Percentiles rank a stretch among this genome's conserved stretches.
Conservation (phyloP, 2,113 vertebrate species). For the Scatophagus argus region DNA sequence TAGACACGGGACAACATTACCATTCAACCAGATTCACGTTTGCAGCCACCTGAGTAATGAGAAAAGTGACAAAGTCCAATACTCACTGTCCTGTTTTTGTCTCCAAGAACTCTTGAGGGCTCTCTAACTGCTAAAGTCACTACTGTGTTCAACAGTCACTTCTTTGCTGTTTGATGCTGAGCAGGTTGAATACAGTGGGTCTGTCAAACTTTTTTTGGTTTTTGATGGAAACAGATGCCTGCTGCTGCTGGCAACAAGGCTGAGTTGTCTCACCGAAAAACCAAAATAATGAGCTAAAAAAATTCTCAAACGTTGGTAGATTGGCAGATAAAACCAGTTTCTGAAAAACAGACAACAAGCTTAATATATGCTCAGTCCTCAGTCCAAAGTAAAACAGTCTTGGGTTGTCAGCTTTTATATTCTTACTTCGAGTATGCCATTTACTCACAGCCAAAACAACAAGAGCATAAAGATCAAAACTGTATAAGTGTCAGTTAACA, state of each 20-base stretch:
- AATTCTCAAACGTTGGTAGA: not conserved
- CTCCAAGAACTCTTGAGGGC: not conserved
- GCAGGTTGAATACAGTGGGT: not conserved
- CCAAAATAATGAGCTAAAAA: not conserved
- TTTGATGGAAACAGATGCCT: not conserved
- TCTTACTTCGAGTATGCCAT: not conserved
- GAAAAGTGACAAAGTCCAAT: too few species aligned
- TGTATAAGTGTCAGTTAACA: not conserved
- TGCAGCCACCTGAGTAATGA: not conserved
- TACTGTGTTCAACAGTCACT: not conserved
- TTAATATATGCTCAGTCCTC: not conserved
- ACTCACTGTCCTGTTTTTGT: not conserved
- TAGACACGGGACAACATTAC: not conserved
- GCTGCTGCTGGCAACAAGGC: not conserved
- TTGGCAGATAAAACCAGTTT: not conserved
- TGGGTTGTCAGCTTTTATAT: not conserved
- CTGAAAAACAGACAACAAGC: not conserved
- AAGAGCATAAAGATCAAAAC: not conserved
- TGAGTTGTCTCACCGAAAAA: not conserved
- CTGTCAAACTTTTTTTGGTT: not conserved
- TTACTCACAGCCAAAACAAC: not conserved
- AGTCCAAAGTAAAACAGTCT: not conserved
- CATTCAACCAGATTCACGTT: not conserved
- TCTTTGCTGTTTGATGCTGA: not conserved
- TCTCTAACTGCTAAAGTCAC: too few species aligned